Evolutionary conservation across 2,797 vertebrate species (phyloP).

Genomic region (Trichosurus vulpecula): DNA sequence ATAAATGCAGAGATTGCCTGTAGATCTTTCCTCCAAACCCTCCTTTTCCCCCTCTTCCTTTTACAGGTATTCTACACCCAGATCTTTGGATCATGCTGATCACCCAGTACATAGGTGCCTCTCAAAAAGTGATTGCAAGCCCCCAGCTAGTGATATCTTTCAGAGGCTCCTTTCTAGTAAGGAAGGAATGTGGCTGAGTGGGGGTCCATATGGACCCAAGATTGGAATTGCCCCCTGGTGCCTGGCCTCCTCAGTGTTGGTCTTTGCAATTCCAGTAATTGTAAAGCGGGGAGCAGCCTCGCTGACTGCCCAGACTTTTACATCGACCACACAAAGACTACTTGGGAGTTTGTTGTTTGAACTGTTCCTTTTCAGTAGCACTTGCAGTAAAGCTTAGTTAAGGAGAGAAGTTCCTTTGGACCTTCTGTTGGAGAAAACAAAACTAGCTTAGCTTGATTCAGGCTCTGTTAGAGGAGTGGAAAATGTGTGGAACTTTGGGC

Average conservation of each 20-base stretch:
- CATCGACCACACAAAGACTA: not conserved
- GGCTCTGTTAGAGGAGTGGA: not conserved
- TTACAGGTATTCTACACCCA: rapidly evolving
- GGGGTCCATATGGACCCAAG: too few relatives aligned
- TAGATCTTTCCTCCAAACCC: not conserved
- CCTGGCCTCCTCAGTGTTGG: too few relatives aligned
- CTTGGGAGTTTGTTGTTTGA: not conserved
- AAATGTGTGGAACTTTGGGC: not conserved
- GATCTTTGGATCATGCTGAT: too few relatives aligned
- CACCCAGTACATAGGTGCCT: not conserved
- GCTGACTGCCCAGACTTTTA: not conserved
- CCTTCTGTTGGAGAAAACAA: not conserved
- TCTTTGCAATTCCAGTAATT: too few relatives aligned
- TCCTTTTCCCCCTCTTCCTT: not conserved
- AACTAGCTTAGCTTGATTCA: not conserved
- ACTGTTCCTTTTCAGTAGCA: not conserved
- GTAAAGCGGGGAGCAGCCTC: too few relatives aligned
- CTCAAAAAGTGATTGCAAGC: rapidly evolving
- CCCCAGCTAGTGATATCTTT: too few relatives aligned
- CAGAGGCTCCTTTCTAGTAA: not conserved
- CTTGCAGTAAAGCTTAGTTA: not conserved
- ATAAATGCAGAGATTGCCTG: not conserved
- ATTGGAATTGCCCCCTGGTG: too few relatives aligned
- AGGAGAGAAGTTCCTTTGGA: constrained; percentile 29
- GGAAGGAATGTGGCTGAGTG: too few relatives aligned